Conservation (phyloP, 2,113 vertebrate species). For the Arothron firmamentum region DNA sequence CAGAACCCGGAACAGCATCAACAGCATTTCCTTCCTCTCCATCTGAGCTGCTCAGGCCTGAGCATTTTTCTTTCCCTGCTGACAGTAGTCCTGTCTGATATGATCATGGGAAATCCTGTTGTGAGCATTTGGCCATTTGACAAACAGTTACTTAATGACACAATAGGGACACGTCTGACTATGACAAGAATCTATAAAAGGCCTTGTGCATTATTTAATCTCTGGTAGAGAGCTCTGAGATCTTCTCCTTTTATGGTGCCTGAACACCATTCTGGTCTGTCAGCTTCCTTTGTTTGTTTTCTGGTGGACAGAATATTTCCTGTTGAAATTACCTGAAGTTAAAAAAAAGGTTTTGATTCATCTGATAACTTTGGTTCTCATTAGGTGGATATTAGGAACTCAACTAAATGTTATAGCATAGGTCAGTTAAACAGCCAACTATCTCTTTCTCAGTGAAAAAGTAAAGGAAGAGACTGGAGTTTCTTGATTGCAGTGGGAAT, state of each 20-base stretch:
- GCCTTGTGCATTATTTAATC: constrained; percentile 38
- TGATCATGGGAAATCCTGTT: constrained; percentile 61
- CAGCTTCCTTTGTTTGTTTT: constrained; percentile 61
- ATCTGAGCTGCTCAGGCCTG: constrained; percentile 18
- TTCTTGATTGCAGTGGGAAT: too few relatives aligned
- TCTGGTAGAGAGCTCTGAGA: constrained; percentile 22
- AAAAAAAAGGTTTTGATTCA: constrained; percentile 2
- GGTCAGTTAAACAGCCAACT: too few relatives aligned
- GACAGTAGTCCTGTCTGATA: constrained; percentile 40
- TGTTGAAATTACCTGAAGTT: constrained; percentile 2
- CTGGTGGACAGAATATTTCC: constrained; percentile 38
- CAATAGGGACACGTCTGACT: constrained; percentile 29
- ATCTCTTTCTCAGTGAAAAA: too few relatives aligned
- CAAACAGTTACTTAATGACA: constrained; percentile 54
- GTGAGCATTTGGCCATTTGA: constrained; percentile 20
- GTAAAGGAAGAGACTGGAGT: too few relatives aligned
- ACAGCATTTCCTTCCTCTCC: constrained; percentile 58
- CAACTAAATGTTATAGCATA: too few relatives aligned
- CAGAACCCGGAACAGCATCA: constrained; percentile 35
- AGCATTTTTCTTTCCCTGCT: constrained; percentile 8
- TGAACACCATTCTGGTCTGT: constrained; percentile 24
- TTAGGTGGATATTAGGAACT: too few relatives aligned
- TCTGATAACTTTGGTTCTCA: background rate
- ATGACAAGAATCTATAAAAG: constrained; percentile 47
- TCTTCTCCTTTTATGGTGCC: constrained; percentile 56